Base-by-base conservation (phyloP, 2,888 invertebrate species). In the Idaea biselata region DNA sequence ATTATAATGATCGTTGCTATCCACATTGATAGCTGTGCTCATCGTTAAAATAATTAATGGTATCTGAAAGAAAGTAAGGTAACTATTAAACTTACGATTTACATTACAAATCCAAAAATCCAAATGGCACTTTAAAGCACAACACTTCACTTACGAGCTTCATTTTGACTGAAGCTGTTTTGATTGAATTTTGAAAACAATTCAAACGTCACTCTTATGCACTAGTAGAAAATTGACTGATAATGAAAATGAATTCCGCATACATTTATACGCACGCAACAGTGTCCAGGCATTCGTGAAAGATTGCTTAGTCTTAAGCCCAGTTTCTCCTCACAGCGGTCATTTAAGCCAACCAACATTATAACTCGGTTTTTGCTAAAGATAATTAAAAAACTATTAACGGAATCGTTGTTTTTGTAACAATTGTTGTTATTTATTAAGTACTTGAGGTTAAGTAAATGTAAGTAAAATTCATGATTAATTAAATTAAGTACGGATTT, bases 171-270 rank as follows among this genome's bases (percentile, higher is more conserved):
- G 84, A 89, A 89, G 85, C 87, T 84, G 80, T 80, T 58, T 73
- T 60, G 61, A 55, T 64, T 61, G 25, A 70, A 72, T 76, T 79
- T 72, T 73, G 73, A 70, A 77, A 74, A 76, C 73, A 76, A 75
- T 76, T 79, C 67, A 77, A 80, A 87, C 91, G 89, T 88, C 87
- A 90, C 89, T 82, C 83, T 82, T 76, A 79, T 76, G 69, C 86
- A 87, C 83, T 79, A 79, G 79, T 83, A 78, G 83, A 88, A 87
- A 87, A 86, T 81, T 80, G 74, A 92, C 90, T 92, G 85, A 83
- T 88, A 91, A 89, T 91, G 91, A 92, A 91, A 92, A 82, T 87
- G 89, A 91, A 92, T 91, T 88, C 91, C 91, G 88, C 88, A 89
- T 91, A 88, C 81, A 91, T 91, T 91, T 92, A 92, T 92, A 92